Evolutionary conservation across 2,888 invertebrate species (phyloP), one percentile per base, ranked within the genome.

Genomic region (Phragmatobia fuliginosa): DNA sequence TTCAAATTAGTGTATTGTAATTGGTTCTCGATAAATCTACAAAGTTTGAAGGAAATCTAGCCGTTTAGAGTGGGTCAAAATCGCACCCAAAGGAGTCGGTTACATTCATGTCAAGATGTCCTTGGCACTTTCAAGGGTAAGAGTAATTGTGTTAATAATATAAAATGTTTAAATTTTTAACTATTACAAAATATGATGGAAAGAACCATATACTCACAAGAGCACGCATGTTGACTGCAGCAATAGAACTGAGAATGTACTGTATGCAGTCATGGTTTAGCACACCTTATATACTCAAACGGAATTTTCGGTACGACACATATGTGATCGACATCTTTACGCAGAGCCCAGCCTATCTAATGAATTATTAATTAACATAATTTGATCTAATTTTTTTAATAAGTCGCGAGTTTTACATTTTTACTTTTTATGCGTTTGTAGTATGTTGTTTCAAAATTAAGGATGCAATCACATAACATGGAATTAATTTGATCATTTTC

Each of bases 221-320:
- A 76, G 84, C 85, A 80, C 88, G 89, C 94, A 94, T 94, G 90
- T 84, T 84, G 74, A 80, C 89, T 81, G 89, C 82, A 74, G 78
- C 82, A 79, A 80, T 74, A 80, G 88, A 73, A 81, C 83, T 81
- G 85, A 85, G 88, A 87, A 88, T 89, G 88, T 83, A 76, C 87
- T 91, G 77, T 93, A 91, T 76, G 82, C 86, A 86, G 88, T 87
- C 83, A 85, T 67, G 72, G 78, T 82, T 69, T 36, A 59, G 74
- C 80, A 78, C 87, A 86, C 88, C 91, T 94, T 94, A 85, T 94
- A 94, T 94, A 94, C 91, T 78, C 52, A 77, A 74, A 80, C 83
- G 85, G 86, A 82, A 87, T 88, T 91, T 87, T 83, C 79, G 83
- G 82, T 73, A 77, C 62, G 62, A 38, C 62, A 68, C 72, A 62